Conservation (phyloP, 2,888 invertebrate species). For the Euphydryas editha region DNA sequence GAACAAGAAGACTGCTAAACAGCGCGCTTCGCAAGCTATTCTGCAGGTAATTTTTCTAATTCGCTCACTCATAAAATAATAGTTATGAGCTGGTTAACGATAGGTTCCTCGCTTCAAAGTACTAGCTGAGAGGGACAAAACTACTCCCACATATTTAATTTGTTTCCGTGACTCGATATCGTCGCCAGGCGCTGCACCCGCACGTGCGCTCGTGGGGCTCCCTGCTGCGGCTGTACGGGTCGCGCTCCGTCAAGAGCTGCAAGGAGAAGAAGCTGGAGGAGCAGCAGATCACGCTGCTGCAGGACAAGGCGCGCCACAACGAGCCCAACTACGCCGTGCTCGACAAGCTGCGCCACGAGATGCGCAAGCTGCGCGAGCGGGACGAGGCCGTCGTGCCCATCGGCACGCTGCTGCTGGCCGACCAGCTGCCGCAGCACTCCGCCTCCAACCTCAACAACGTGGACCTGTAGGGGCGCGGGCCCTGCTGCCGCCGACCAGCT, state of each 20-base stretch:
- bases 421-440: slow-evolving; percentile 87
- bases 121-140: too few relatives aligned
- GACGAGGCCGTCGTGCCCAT: slow-evolving; percentile 85
- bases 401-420: slow-evolving; percentile 72
- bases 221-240: slow-evolving; percentile 95
- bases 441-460: slow-evolving; percentile 91
- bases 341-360: slow-evolving; percentile 91
- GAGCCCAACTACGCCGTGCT: slow-evolving; percentile 96
- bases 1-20: slow-evolving; percentile 98
- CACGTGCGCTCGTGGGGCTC: slow-evolving; percentile 98
- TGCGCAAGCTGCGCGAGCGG: slow-evolving; percentile 88
- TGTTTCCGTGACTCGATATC: too few relatives aligned
- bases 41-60: slow-evolving; percentile 85
- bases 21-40: slow-evolving; percentile 97
- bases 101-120: too few relatives aligned
- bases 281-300: slow-evolving; percentile 94
- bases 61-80: neutral
- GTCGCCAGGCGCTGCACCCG: slow-evolving; percentile 92
- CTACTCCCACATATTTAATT: too few relatives aligned
- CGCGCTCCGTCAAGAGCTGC: slow-evolving; percentile 94
- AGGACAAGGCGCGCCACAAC: slow-evolving; percentile 92
- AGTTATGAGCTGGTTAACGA: neutral
- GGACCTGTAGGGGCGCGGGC: slow-evolving; percentile 76
- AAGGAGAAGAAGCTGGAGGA: slow-evolving; percentile 96
- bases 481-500: neutral